phyloP scores from a whole-genome alignment of 2,888 invertebrate genomes.

The Exocentrus adspersus region DNA sequence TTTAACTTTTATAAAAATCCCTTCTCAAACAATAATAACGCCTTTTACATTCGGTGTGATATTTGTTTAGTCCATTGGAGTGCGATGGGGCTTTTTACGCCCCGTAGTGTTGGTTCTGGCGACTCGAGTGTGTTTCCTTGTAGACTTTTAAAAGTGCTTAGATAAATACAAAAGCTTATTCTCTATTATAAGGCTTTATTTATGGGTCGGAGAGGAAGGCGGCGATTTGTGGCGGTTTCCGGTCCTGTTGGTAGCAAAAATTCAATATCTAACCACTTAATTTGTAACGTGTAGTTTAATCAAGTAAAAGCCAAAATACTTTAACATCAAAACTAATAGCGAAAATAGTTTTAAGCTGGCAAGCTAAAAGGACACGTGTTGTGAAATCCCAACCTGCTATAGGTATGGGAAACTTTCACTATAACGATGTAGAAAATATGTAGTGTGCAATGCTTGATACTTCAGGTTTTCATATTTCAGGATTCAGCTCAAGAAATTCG shows the following conservation, averaged over 20 bases:
- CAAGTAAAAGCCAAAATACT: not conserved
- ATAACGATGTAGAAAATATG: no score
- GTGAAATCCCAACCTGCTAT: no score
- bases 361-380: no score
- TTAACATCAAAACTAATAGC: no score
- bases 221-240: slow-evolving; percentile 30
- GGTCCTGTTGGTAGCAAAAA: slow-evolving; percentile 12
- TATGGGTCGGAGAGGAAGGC: slow-evolving; percentile 29
- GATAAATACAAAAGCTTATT: slow-evolving; percentile 27
- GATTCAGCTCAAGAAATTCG: no score
- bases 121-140: slow-evolving; percentile 20
- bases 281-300: not conserved
- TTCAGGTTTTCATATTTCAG: no score
- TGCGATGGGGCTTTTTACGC: slow-evolving; percentile 14
- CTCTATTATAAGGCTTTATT: slow-evolving; percentile 26
- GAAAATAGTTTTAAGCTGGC: no score
- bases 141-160: slow-evolving; percentile 30
- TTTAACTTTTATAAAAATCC: not conserved
- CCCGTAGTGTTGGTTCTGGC: slow-evolving; percentile 23
- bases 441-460: no score
- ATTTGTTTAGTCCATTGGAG: slow-evolving; percentile 17
- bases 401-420: no score
- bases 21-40: not conserved
- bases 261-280: no score
- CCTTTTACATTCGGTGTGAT: slow-evolving; percentile 9